These are phyloP conservation scores for Lamprotornis superbus DNA, from an alignment of 2,113 vertebrate species.

Conservation along the genomic window DNA sequence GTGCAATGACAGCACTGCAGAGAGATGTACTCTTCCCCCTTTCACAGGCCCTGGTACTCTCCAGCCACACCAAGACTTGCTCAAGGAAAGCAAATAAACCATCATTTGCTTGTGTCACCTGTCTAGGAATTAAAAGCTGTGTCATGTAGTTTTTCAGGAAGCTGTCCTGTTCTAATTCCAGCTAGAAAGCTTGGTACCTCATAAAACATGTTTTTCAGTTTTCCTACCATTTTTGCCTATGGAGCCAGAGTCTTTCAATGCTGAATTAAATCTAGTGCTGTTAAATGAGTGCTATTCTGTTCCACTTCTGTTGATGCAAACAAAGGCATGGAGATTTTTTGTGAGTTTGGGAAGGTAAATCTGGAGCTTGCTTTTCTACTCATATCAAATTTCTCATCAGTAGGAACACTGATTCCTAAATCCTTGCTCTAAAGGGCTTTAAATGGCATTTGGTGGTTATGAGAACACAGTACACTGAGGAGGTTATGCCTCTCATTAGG, in stretches of 20 bases:
- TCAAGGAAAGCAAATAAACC: not conserved
- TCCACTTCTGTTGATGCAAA: not conserved
- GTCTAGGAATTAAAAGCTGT: not conserved
- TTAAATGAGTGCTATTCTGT: not conserved
- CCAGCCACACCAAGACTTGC: not conserved
- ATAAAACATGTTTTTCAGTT: not conserved
- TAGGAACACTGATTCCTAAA: not conserved
- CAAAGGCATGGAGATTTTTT: not conserved
- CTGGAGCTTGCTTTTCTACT: not conserved
- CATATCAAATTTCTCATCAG: not conserved
- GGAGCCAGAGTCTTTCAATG: not conserved
- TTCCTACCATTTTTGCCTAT: not conserved
- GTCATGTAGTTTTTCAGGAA: not conserved
- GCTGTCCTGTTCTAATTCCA: not conserved
- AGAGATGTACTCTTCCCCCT: rapidly evolving
- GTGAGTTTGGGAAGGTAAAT: not conserved
- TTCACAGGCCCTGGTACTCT: not conserved
- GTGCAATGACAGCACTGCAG: not conserved
- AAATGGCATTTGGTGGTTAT: not conserved
- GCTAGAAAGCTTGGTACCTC: not conserved
- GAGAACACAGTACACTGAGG: not conserved
- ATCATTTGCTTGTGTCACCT: not conserved
- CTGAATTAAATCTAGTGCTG: not conserved
- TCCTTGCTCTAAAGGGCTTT: not conserved
- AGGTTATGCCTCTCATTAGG: not conserved